Conservation (phyloP, 2,888 invertebrate species). For the Idaea straminata region DNA sequence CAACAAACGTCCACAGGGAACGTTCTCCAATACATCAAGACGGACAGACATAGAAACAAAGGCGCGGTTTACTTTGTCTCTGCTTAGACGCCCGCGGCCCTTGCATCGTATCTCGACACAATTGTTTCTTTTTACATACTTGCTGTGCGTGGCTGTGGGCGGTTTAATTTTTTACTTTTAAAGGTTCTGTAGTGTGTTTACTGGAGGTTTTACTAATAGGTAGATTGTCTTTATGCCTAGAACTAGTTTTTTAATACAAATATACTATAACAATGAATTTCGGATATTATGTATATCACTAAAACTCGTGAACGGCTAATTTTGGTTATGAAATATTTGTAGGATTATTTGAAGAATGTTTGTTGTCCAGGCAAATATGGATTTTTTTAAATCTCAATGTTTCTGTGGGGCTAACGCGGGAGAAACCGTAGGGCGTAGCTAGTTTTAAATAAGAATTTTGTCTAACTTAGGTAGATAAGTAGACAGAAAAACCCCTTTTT, state of each 20-base stretch:
- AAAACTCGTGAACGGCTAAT: too few relatives aligned
- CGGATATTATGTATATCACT: too few relatives aligned
- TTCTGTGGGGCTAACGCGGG: too few relatives aligned
- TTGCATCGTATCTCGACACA: neutral
- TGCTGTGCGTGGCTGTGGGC: neutral
- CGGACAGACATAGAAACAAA: neutral
- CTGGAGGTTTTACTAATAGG: neutral
- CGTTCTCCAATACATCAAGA: neutral
- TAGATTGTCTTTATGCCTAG: neutral
- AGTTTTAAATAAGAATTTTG: too few relatives aligned
- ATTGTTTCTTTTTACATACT: too few relatives aligned
- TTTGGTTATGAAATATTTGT: too few relatives aligned
- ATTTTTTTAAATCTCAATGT: too few relatives aligned
- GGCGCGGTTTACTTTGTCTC: neutral
- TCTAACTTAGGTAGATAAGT: too few relatives aligned
- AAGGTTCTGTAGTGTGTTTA: neutral
- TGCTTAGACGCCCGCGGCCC: neutral
- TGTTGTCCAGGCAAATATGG: too few relatives aligned
- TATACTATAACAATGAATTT: neutral
- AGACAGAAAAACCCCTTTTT: too few relatives aligned
- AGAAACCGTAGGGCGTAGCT: too few relatives aligned
- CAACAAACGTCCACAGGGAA: neutral
- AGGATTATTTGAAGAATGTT: too few relatives aligned
- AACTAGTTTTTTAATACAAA: neutral
- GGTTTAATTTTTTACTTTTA: neutral